Evolutionary conservation across 1,140 invertebrate genomes (phyloP).

Genomic region (Drosophila willistoni): DNA sequence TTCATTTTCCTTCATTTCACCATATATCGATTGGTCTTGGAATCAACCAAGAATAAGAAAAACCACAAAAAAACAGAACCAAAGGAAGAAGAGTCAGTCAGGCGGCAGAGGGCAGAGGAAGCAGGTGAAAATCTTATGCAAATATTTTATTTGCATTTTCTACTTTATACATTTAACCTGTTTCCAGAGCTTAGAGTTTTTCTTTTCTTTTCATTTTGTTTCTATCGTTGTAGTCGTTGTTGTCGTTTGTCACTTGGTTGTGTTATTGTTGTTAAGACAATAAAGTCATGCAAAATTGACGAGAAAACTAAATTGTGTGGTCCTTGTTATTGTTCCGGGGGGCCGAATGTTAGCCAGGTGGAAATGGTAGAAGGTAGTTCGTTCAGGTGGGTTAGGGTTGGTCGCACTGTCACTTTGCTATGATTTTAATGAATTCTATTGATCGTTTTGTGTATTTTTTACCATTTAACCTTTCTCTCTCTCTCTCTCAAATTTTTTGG

Average conservation of each 20-base stretch:
- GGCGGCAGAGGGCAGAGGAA: neutral
- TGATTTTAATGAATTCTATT: slow-evolving; percentile 74
- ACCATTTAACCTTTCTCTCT: neutral
- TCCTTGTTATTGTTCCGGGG: slow-evolving; percentile 15
- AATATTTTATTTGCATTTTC: slow-evolving; percentile 79
- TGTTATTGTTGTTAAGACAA: slow-evolving; percentile 44
- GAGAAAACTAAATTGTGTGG: slow-evolving; percentile 40
- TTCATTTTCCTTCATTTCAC: slow-evolving; percentile 41
- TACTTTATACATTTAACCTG: slow-evolving; percentile 75
- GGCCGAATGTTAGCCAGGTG: slow-evolving; percentile 15
- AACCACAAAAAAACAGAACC: slow-evolving; percentile 12
- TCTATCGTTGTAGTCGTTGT: neutral
- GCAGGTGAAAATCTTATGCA: slow-evolving; percentile 66
- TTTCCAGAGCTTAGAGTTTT: slow-evolving; percentile 48
- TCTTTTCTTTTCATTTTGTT: slow-evolving; percentile 30
- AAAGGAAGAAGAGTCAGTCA: slow-evolving; percentile 15
- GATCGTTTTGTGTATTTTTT: slow-evolving; percentile 36
- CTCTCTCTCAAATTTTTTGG: neutral
- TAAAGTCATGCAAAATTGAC: slow-evolving; percentile 56
- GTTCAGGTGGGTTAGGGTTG: no score
- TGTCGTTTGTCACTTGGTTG: slow-evolving; percentile 25
- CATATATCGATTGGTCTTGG: slow-evolving; percentile 60
- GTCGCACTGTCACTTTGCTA: slow-evolving; percentile 51
- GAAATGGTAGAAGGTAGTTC: slow-evolving; percentile 15
- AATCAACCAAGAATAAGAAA: slow-evolving; percentile 21